Evolutionary conservation across 2,113 vertebrate genomes (phyloP), one percentile per base, ranked within the genome.

Genomic region (Microcebus murinus): DNA sequence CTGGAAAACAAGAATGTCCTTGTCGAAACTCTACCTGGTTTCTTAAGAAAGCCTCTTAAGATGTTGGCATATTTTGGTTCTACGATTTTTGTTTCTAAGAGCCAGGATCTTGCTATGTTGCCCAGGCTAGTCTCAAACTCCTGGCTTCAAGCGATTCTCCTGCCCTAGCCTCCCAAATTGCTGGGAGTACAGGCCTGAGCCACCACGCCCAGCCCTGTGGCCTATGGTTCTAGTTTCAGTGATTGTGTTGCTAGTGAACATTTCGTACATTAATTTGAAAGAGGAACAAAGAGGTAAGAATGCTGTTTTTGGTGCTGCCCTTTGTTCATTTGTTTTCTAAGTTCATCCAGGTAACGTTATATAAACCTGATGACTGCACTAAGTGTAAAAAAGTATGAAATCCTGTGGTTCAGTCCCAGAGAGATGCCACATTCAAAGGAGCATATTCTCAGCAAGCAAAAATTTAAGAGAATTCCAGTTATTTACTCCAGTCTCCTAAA

Each of bases 241-340:
- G 45, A 79, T 61, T 52, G 71, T 23, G 9, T 90, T 81, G 55
- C 39, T 86, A 50, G 9, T 17, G 17, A 95, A 57, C 68, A 79
- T 77, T 93, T 87, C 57, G 59, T 76, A 52, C 23, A 17, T 67
- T 93, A 48, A 42, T 87, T 79, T 94, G 81, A 61, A 74, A 80
- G 42, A 71, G 34, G 14, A 88, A 65, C 42, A 18, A 48, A 14
- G 67, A 9, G 14, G 34, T 96, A 48, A 25, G 14, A n/a, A 9
- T 1, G 17, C 3, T 82, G 31, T 92, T 23, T 4, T 34, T 31
- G 20, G 0, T 79, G 34, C 23, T 81, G 2, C 93, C 23, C 27
- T 79, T 86, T 87, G 13, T 87, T 70, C n/a, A 36, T 77, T 91
- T 95, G 29, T 71, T 82, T 80, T 91, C 74, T 81, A 3, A 18